These are phyloP conservation scores for Vidua chalybeata DNA, from an alignment of 2,113 vertebrate genomes.

Conservation along the genomic window DNA sequence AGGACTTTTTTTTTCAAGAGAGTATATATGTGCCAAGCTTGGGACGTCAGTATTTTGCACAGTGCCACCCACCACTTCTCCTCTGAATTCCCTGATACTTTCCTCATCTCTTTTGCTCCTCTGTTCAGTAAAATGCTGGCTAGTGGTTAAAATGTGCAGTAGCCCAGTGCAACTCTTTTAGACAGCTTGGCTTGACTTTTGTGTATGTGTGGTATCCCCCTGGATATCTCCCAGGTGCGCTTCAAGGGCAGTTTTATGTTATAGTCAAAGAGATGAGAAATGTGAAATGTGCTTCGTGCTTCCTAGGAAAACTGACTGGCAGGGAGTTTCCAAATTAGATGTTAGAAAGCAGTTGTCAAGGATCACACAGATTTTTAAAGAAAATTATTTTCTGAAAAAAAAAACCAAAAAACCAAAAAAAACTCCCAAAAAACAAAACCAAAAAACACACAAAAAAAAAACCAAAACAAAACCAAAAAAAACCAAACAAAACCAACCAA, in stretches of 20 bases:
- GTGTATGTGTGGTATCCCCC: not conserved
- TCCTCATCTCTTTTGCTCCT: not conserved
- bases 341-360: not conserved
- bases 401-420: not conserved
- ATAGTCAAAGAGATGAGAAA: not conserved
- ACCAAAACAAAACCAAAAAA: not conserved
- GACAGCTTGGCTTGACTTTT: not conserved
- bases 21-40: not conserved
- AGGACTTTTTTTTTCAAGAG: not conserved
- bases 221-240: conserved; percentile 1
- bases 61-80: not conserved
- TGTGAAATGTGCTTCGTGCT: not conserved
- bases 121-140: not conserved
- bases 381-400: not conserved
- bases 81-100: not conserved
- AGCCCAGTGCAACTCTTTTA: not conserved
- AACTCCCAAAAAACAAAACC: not conserved
- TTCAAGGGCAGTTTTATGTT: conserved; percentile 37
- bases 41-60: not conserved
- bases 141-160: not conserved
- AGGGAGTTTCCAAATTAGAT: not conserved
- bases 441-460: not conserved
- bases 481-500: too few species aligned
- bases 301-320: not conserved
- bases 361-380: not conserved